Conservation (phyloP, 2,888 invertebrate species). For the Aproaerema taeniolella region DNA sequence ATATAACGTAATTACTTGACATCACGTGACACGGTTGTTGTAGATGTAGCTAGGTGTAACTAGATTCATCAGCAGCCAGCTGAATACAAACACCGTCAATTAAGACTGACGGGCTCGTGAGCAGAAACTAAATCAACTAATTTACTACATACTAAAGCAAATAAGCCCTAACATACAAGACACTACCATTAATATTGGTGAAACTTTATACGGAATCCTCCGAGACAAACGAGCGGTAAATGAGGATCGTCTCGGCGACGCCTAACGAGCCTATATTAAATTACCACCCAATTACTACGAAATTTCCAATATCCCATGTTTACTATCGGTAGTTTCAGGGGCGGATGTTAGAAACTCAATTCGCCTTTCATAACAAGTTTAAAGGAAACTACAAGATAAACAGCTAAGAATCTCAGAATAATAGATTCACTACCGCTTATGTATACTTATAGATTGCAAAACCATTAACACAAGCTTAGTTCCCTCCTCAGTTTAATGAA, state of each 20-base stretch:
- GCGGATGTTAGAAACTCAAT: too few species aligned
- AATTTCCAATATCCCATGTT: constrained; percentile 4
- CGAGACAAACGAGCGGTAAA: not conserved
- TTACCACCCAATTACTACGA: constrained; percentile 6
- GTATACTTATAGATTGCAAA: too few species aligned
- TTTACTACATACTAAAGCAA: not conserved
- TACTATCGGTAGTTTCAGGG: not conserved
- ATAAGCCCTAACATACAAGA: not conserved
- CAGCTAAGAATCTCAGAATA: too few species aligned
- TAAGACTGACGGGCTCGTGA: not conserved
- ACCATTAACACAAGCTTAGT: too few species aligned
- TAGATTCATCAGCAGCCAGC: not conserved
- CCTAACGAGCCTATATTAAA: constrained; percentile 1
- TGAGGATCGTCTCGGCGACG: not conserved
- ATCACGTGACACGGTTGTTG: too few species aligned
- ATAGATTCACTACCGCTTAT: too few species aligned
- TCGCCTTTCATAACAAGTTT: too few species aligned
- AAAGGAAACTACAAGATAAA: too few species aligned
- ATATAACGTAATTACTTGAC: too few species aligned
- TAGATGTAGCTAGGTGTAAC: too few species aligned
- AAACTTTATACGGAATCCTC: not conserved
- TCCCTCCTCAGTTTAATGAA: too few species aligned
- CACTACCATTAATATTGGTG: not conserved
- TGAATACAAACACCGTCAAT: not conserved
- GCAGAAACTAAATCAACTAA: not conserved